Evolutionary conservation across 2,113 vertebrate species (phyloP).

Genomic region (Cyanoliseus patagonus): DNA sequence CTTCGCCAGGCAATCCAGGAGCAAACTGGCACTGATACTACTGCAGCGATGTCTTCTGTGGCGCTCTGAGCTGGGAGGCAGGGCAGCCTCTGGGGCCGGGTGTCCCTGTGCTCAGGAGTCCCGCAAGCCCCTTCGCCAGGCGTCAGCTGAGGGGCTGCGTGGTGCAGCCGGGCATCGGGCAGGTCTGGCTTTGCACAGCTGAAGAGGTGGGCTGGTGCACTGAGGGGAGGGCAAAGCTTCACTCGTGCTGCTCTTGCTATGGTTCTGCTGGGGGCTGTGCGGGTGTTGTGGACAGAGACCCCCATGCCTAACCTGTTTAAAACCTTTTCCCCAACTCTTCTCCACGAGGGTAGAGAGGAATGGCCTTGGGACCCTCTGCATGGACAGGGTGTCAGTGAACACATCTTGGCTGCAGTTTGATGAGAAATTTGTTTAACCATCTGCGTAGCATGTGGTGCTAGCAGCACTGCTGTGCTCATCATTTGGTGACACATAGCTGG

Average conservation of each 20-base stretch:
- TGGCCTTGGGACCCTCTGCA: background rate
- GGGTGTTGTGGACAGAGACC: accelerated
- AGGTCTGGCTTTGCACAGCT: background rate
- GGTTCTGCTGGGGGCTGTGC: background rate
- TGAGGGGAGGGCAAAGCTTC: background rate
- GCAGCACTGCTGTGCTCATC: background rate
- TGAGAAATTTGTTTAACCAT: background rate
- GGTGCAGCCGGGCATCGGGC: accelerated
- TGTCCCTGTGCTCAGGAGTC: background rate
- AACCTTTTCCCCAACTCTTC: background rate
- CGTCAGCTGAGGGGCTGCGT: background rate
- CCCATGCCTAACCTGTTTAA: background rate
- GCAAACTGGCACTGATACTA: background rate
- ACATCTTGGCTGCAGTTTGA: background rate
- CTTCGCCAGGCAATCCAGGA: background rate
- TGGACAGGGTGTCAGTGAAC: background rate
- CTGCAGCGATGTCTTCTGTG: too few relatives aligned
- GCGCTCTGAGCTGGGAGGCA: background rate
- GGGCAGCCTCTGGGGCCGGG: background rate
- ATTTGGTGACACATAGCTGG: background rate
- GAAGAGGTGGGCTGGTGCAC: background rate
- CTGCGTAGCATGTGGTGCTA: background rate
- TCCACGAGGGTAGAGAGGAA: background rate
- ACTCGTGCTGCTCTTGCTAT: background rate
- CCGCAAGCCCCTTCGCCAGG: background rate